A percentile compares a stretch with the other conserved stretches of the same genome.
These are phyloP conservation scores for Anneissia japonica DNA, from an alignment of 35 echinoderm and acorn worm genomes.

Conservation along the genomic window DNA sequence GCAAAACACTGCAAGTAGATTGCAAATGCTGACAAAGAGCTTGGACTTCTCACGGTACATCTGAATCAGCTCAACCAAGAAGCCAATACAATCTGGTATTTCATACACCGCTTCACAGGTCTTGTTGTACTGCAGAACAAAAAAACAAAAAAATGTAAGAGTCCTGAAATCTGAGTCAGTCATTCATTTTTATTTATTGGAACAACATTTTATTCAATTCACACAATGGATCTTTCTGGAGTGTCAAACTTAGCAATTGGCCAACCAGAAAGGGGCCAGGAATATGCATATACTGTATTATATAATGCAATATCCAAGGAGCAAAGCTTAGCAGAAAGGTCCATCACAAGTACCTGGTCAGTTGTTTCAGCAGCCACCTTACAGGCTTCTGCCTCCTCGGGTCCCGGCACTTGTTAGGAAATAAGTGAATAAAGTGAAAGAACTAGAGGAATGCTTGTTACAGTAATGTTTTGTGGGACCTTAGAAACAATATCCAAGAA, in stretches of 20 bases:
- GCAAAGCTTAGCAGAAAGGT: no score
- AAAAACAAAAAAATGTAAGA: neutral
- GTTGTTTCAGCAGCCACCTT: neutral
- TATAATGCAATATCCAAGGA: no score
- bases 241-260: no score
- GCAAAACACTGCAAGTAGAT: constrained; percentile 47
- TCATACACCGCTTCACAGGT: constrained; percentile 72
- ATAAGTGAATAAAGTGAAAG: no score
- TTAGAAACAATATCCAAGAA: no score
- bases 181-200: neutral
- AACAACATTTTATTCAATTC: neutral
- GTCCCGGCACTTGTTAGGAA: neutral
- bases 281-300: no score
- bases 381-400: neutral
- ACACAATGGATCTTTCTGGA: neutral
- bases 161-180: neutral
- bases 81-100: constrained; percentile 34
- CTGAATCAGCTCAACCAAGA: constrained; percentile 74
- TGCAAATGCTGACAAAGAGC: constrained; percentile 54
- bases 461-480: neutral
- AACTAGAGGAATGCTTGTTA: neutral
- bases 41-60: constrained; percentile 74
- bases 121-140: constrained; percentile 28
- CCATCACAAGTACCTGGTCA: no score
- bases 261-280: no score